Evolutionary conservation across 2,797 vertebrate genomes (phyloP), one percentile per base, ranked within the genome.

Genomic region (Oreonectes daqikongensis): DNA sequence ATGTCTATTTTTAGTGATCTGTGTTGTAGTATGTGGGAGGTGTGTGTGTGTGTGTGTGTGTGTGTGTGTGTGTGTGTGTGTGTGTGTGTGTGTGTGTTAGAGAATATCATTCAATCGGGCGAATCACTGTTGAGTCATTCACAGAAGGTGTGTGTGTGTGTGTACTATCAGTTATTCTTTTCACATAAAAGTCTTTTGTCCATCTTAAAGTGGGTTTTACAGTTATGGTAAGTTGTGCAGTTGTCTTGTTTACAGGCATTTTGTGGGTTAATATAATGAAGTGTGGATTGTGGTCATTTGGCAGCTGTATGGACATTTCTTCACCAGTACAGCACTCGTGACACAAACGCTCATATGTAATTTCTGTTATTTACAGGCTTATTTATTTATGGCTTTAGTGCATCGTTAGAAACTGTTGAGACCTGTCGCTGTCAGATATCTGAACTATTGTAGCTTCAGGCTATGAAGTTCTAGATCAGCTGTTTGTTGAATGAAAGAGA

Each of bases 21-120:
- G 52, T 75, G 26, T 76, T 76, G 64, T 69, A 38, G 65, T 65
- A 60, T 52, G 74, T 76, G 65, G 74, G 74, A 60, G 65, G 61
- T 26, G 48, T 42, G 46, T 63, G 71, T 73, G 32, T 15, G 46
- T 12, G 71, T 73, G 32, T 15, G 46, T 12, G 71, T 73, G 32
- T 15, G 46, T 12, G 71, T 73, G 32, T 15, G 46, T 12, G 48
- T 42, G 46, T 63, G 61, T 26, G 48, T 42, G 46, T 63, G 61
- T 26, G 48, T 42, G 46, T 63, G 61, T 26, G 48, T 42, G 46
- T 63, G 71, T 73, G 32, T 15, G 46, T 12, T 57, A 57, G 50
- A 32, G 74, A 44, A 66, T 35, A 63, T 67, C 61, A 55, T 75
- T 75, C 61, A 75, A 32, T 75, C 3, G 48, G 55, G 32, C 24